phyloP scores from a whole-genome alignment of 2,797 vertebrate genomes.

The Microctenopoma stevenorrisi region DNA sequence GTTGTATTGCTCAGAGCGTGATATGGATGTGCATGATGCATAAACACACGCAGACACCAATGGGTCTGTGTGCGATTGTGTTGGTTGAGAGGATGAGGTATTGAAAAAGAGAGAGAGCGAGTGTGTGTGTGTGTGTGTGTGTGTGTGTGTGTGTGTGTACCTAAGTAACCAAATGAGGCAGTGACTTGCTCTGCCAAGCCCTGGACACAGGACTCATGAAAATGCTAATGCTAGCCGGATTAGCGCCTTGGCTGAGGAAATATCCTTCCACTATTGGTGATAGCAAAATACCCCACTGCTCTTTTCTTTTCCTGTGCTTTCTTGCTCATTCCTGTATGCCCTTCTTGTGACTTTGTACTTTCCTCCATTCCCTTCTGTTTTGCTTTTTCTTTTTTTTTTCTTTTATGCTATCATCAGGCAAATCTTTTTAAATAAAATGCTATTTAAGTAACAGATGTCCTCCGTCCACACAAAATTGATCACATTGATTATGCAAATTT shows the following conservation, averaged over 20 bases:
- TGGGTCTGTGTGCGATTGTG: slow-evolving; percentile 37
- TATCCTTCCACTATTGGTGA: slow-evolving; percentile 68
- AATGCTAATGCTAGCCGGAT: slow-evolving; percentile 85
- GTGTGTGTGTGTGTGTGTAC: slow-evolving; percentile 46
- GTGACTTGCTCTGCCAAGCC: slow-evolving; percentile 83
- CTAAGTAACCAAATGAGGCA: slow-evolving; percentile 76
- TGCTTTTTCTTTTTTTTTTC: not conserved
- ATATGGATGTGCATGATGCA: slow-evolving; percentile 58
- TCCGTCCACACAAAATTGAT: not conserved
- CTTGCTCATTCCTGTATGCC: slow-evolving; percentile 25
- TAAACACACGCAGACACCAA: slow-evolving; percentile 58
- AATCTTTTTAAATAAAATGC: slow-evolving; percentile 12
- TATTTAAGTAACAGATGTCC: slow-evolving; percentile 11
- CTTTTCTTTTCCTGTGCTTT: slow-evolving; percentile 45
- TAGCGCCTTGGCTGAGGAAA: slow-evolving; percentile 72
- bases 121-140: slow-evolving; percentile 2
- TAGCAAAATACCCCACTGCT: slow-evolving; percentile 66
- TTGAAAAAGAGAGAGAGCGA: slow-evolving; percentile 31
- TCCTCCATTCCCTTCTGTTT: not conserved
- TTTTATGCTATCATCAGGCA: slow-evolving; percentile 1
- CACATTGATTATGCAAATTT: not conserved
- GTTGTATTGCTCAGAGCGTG: slow-evolving; percentile 58
- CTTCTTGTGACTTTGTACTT: slow-evolving; percentile 51
- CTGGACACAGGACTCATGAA: slow-evolving; percentile 81
- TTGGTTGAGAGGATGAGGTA: slow-evolving; percentile 41